These are phyloP conservation scores for Parus major DNA, from an alignment of 2,113 vertebrate species.

Conservation along the genomic window DNA sequence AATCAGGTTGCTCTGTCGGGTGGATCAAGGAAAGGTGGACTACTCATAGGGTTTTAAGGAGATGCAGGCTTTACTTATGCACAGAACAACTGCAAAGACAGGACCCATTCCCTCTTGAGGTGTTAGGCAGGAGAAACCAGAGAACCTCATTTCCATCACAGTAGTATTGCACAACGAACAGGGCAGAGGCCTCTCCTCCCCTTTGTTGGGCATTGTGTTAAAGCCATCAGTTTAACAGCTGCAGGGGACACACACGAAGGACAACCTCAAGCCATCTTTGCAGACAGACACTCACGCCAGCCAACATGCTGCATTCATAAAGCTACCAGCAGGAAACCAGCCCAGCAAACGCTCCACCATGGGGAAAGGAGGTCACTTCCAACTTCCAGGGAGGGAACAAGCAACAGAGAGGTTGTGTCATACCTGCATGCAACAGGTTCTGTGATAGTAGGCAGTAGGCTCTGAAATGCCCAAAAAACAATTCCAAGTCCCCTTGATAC, in stretches of 20 bases:
- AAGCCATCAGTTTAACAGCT: neutral
- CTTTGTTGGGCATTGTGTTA: neutral
- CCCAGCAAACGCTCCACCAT: rapidly evolving
- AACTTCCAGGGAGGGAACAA: neutral
- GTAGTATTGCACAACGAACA: neutral
- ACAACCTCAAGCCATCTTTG: neutral
- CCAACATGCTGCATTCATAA: neutral
- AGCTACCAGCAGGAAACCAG: neutral
- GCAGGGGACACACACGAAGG: neutral
- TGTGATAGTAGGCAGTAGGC: neutral
- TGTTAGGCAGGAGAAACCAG: neutral
- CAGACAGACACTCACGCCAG: neutral
- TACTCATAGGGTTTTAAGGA: rapidly evolving
- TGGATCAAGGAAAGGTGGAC: neutral
- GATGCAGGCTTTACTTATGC: rapidly evolving
- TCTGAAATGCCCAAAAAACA: neutral
- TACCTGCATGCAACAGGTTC: neutral
- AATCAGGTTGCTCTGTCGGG: rapidly evolving
- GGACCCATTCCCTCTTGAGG: neutral
- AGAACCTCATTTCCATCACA: neutral
- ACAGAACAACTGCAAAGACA: neutral
- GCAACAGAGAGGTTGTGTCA: neutral
- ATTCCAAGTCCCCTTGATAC: neutral
- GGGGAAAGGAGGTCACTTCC: neutral
- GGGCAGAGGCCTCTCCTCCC: neutral